Evolutionary conservation across 2,888 invertebrate species (phyloP).

Genomic region (Scaptomyza reducta): DNA sequence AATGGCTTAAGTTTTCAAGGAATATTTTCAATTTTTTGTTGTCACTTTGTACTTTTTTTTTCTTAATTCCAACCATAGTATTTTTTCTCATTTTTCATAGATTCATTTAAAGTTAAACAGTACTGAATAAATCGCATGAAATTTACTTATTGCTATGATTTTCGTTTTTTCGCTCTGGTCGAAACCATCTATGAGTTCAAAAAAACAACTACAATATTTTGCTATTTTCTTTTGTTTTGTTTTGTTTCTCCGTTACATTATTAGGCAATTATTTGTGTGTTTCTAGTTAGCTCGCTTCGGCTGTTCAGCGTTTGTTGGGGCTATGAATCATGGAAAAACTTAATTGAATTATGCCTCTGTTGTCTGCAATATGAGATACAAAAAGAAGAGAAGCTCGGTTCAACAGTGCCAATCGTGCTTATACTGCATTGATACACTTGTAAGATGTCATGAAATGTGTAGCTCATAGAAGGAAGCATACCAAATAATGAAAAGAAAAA

Average conservation of each 20-base stretch:
- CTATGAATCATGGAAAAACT: constrained; percentile 28
- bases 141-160: constrained; percentile 40
- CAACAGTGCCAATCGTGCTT: constrained; percentile 55
- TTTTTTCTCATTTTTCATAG: no score
- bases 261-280: constrained; percentile 31
- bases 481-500: background rate
- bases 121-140: constrained; percentile 41
- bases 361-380: constrained; percentile 31
- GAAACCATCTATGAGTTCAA: constrained; percentile 37
- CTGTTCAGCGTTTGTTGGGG: constrained; percentile 1
- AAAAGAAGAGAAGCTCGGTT: constrained; percentile 15
- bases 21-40: no score
- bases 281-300: background rate
- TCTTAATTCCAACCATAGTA: no score
- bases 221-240: background rate
- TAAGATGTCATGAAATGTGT: background rate
- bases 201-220: constrained; percentile 15
- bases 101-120: background rate
- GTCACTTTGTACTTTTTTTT: no score
- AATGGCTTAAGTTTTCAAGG: no score
- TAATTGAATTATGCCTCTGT: constrained; percentile 53
- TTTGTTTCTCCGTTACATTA: constrained; percentile 1
- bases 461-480: background rate
- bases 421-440: background rate
- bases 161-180: constrained; percentile 48